phyloP scores from a whole-genome alignment of 2,888 invertebrate species.

The Chymomyza amoena region DNA sequence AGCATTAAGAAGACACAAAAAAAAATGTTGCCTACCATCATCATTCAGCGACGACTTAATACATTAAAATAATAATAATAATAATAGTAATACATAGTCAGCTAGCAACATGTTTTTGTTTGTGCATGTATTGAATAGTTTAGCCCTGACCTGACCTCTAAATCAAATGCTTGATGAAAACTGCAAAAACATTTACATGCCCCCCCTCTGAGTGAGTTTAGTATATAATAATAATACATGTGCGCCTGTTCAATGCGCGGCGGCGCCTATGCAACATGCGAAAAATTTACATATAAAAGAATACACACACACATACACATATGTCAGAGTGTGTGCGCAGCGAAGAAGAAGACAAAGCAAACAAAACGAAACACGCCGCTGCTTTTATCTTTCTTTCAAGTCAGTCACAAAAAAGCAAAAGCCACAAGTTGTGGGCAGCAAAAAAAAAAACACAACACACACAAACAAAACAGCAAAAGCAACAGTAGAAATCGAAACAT shows the following conservation, averaged over 20 bases:
- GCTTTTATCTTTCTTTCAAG: neutral
- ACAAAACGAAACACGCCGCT: slow-evolving; percentile 22
- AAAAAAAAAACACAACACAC: too few relatives aligned
- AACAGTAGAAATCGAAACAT: slow-evolving; percentile 22
- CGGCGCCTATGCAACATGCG: slow-evolving; percentile 26
- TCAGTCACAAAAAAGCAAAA: slow-evolving; percentile 16
- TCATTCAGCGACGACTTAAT: neutral
- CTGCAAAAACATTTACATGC: neutral
- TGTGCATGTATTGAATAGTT: neutral
- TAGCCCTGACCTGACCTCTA: slow-evolving; percentile 39
- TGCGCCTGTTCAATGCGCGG: slow-evolving; percentile 48
- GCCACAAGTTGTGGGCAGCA: slow-evolving; percentile 38
- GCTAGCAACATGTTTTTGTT: slow-evolving; percentile 13
- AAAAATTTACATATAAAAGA: neutral
- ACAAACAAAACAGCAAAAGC: slow-evolving; percentile 18
- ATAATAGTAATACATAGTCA: neutral
- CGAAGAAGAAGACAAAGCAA: slow-evolving; percentile 26
- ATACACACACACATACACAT: slow-evolving; percentile 12
- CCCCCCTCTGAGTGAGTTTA: too few relatives aligned
- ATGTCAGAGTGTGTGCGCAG: slow-evolving; percentile 37
- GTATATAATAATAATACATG: slow-evolving; percentile 28
- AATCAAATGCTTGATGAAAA: neutral
- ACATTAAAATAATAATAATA: neutral
- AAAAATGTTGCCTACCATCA: slow-evolving; percentile 13
- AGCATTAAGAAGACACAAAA: neutral